Conservation (phyloP, 2,888 invertebrate genomes). For the Stenichneumon culpator region DNA sequence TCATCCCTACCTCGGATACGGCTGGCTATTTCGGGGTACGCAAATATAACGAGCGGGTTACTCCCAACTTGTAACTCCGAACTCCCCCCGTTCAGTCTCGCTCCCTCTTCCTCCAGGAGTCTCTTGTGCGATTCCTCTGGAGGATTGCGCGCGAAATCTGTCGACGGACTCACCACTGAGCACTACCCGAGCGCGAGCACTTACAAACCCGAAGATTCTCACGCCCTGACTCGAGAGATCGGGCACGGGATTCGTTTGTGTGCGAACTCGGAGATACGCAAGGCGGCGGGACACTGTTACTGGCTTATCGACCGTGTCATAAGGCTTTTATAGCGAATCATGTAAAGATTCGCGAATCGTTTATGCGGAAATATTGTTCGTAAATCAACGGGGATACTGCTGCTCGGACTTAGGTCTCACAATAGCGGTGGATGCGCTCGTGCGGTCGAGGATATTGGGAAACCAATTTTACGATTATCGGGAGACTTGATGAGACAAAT, state of each 20-base stretch:
- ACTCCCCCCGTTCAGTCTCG: not conserved
- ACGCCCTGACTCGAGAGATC: slow-evolving; percentile 43
- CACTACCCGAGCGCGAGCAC: not conserved
- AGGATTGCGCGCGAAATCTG: slow-evolving; percentile 31
- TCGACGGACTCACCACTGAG: slow-evolving; percentile 10
- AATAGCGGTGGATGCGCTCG: not conserved
- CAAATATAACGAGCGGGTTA: slow-evolving; percentile 65
- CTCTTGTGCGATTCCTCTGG: not conserved
- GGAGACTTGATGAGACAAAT: not conserved
- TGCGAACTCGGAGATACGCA: not conserved
- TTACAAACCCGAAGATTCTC: slow-evolving; percentile 38
- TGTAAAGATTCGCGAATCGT: not conserved
- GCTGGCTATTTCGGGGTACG: slow-evolving; percentile 76
- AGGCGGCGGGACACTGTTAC: not conserved
- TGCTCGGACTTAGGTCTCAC: not conserved
- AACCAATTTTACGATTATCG: not conserved
- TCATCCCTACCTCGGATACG: slow-evolving; percentile 43
- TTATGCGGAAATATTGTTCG: not conserved
- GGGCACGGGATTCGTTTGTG: slow-evolving; percentile 7
- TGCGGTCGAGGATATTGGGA: not conserved
- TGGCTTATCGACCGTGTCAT: not conserved
- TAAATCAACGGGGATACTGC: not conserved
- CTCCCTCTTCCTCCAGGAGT: not conserved
- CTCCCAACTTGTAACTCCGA: slow-evolving; percentile 25
- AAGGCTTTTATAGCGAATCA: not conserved